phyloP scores from a whole-genome alignment of 35 echinoderm and acorn worm species.

The Apostichopus japonicus region DNA sequence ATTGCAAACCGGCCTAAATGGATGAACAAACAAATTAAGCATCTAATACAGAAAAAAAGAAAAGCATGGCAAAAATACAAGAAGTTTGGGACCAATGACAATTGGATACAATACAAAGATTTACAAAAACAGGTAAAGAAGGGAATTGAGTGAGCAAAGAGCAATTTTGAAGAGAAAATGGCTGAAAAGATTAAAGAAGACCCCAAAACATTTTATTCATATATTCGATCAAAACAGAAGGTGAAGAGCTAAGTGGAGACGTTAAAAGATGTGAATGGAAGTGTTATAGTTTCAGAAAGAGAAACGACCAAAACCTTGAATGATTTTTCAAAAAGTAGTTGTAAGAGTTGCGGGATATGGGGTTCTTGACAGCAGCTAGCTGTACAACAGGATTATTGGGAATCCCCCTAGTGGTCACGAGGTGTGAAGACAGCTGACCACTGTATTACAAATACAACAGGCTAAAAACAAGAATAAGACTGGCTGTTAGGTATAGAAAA shows the following conservation, averaged over 20 bases:
- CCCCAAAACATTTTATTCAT: conserved; percentile 30
- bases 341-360: too few species aligned
- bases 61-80: background rate
- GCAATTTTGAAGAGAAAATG: background rate
- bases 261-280: conserved; percentile 28
- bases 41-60: conserved; percentile 8
- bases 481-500: too few species aligned
- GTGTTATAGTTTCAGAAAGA: background rate
- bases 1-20: background rate
- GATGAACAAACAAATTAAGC: background rate
- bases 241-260: conserved; percentile 5
- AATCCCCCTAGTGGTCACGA: too few species aligned
- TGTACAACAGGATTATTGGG: too few species aligned
- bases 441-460: too few species aligned
- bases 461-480: too few species aligned
- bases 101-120: too few species aligned
- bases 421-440: too few species aligned
- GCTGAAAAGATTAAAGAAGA: background rate
- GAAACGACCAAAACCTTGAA: conserved; percentile 24
- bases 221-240: conserved; percentile 42
- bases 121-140: too few species aligned
- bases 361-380: too few species aligned
- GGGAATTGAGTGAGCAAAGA: too few species aligned
- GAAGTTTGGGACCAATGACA: background rate
- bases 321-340: background rate